Evolutionary conservation across 2,888 invertebrate species (phyloP), one percentile per base, ranked within the genome.

Genomic region (Tipula lateralis): DNA sequence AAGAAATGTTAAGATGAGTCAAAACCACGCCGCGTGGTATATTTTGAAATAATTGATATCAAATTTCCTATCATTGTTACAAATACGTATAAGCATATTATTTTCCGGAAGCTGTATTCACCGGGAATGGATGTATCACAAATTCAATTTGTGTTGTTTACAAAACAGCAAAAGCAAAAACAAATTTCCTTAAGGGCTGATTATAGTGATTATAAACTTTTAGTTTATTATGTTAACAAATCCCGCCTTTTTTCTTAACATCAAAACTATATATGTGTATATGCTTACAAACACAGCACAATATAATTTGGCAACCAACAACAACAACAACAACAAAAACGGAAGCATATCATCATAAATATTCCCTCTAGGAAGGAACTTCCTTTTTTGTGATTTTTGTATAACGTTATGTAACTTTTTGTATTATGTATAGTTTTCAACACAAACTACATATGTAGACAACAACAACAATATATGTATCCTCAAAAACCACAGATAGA

Each of bases 351-450:
- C 66, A 66, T 24, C 66, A 66, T 66, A 66, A 66, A 66, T 66
- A 66, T 66, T 66, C 66, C 66, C 66, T 66, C 66, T 66, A 66
- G 66, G 66, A 66, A 66, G 66, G 66, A 66, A 66, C 66, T 66
- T 66, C 66, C 66, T 66, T 66, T 66, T 66, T 66, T 66, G 39
- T 39, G 19, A 2, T 24, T 66, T 19, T 19, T 19, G 19, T 24
- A 12, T 66, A 24, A 66, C 24, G 66, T 66, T 19, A 66, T 2
- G 24, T 66, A 66, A 66, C 66, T 66, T 66, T 50, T 1, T 66
- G 24, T 66, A 3, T 66, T 66, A 4, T 24, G 24, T n/a, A 44
- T 44, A 44, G 44, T 44, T 44, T 44, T 44, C 44, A 44, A 16
- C 44, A 44, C 5, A 44, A 44, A 66, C 24, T 39, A 39, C 13